Base-by-base conservation (phyloP, 2,888 invertebrate species). In the Apotomis betuletana region DNA sequence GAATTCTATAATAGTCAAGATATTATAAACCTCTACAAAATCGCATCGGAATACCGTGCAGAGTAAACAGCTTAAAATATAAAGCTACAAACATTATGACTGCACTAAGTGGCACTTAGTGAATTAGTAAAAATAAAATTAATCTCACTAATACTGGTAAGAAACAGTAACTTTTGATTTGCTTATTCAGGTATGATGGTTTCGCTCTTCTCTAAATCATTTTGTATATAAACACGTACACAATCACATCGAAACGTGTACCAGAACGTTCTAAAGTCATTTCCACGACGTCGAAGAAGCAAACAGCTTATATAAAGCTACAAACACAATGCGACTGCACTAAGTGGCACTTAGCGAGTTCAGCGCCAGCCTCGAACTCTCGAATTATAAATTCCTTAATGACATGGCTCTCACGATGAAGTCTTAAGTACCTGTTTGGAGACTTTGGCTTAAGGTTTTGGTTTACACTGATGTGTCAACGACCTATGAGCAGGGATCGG, bases 341-440 rank as follows among this genome's bases (percentile, higher is more conserved):
- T 65, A 65, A 65, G 46, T 57, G 55, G 44, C 65, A 55, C 65
- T 65, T 65, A 46, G 54, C 49, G 49, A 64, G 55, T 52, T 52
- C 46, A 55, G 64, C 54, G 52, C n/a, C 9, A 10, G 49, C 8
- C 49, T 49, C 62, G 55, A 65, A 65, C 13, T 27, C 57, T 36
- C 8, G 27, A 65, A 65, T 65, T 65, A 65, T 65, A 57, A 55
- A 65, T 65, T 65, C 65, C 65, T 65, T 65, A 65, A 65, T 65
- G 65, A 65, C 63, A 63, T 54, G 63, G 41, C 41, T 61, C 49
- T 54, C 54, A 13, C 15, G 52, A 51, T 13, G 41, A 5, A 15
- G 12, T 13, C 54, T 54, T 64, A 64, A 64, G 64, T 64, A 41
- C 41, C 15, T 63, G 51, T 44, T 64, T 15, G 54, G 12, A 54